phyloP scores from a whole-genome alignment of 2,797 vertebrate genomes.

The Enteromius argenteus region DNA sequence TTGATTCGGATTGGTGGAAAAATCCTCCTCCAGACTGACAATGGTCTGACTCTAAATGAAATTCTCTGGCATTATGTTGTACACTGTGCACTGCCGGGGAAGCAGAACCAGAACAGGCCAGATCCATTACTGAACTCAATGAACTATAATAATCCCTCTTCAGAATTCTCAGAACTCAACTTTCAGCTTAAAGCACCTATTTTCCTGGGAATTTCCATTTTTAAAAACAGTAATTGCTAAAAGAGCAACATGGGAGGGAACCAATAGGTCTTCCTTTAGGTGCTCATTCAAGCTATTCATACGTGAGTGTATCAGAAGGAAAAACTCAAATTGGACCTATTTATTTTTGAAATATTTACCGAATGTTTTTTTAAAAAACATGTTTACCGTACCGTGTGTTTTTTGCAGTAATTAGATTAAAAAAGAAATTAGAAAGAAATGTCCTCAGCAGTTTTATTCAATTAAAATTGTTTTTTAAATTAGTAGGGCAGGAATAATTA shows the following conservation, averaged over 20 bases:
- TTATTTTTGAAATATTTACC: not conserved
- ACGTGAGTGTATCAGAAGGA: not conserved
- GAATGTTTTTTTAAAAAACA: not conserved
- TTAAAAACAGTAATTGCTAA: not conserved
- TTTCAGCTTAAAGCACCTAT: not conserved
- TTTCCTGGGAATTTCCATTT: not conserved
- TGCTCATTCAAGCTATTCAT: not conserved
- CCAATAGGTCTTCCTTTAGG: not conserved
- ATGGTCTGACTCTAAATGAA: not conserved
- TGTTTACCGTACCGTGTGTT: not conserved
- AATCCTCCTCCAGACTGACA: not conserved
- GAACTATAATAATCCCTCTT: constrained; percentile 6
- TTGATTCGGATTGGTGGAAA: not conserved
- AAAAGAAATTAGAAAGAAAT: not conserved
- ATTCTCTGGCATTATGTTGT: constrained; percentile 3
- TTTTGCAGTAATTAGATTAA: not conserved
- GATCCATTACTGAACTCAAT: constrained; percentile 13
- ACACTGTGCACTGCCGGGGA: not conserved
- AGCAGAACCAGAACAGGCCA: not conserved
- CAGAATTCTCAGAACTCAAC: not conserved
- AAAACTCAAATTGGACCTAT: not conserved
- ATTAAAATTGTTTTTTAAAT: not conserved
- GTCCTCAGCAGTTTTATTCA: not conserved
- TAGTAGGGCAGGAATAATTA: not conserved
- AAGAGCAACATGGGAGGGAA: not conserved